Evolutionary conservation across 1,140 invertebrate genomes (phyloP), one percentile per base, ranked within the genome.

Genomic region (Polypedilum vanderplanki): DNA sequence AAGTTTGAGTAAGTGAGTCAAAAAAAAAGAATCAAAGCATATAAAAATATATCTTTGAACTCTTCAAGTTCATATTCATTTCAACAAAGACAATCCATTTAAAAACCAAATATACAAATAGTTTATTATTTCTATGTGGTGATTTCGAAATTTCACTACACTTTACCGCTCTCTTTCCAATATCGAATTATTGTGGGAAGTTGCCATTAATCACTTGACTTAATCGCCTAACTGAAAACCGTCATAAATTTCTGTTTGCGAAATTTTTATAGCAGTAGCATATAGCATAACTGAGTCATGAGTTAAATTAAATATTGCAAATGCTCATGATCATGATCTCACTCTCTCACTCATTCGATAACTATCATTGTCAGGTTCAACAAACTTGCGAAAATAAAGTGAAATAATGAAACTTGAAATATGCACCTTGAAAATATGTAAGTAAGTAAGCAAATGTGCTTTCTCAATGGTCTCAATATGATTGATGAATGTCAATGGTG

Each of bases 401-500:
- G 24, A 33, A 33, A 33, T 33, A 33, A 33, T 33, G 46, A 57
- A 57, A 57, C 46, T 57, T 57, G 46, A 57, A 57, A 57, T 57
- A 4, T 15, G 15, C 12, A 57, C 46, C 46, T 57, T 57, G 46
- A 57, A 57, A n/a, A 57, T 57, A 57, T 12, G 41, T 46, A 46
- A 15, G 15, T n/a, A 3, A n/a, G 46, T 57, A n/a, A n/a, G 46
- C 24, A 33, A 33, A 33, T 33, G 1, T 33, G 24, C 24, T 33
- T 33, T 33, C 24, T 33, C 24, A 33, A 33, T 33, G 24, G 24
- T 33, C 24, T 33, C n/a, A n/a, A 15, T 57, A 57, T 57, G 46
- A 57, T 57, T 57, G 46, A 57, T 57, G 46, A 57, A 57, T 57
- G 46, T 57, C 46, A 57, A 57, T n/a, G 46, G 12, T 15, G n/a